Percentiles rank a stretch among this genome's conserved stretches.
phyloP scores from a whole-genome alignment of 1,140 invertebrate genomes.

The Listronotus bonariensis region DNA sequence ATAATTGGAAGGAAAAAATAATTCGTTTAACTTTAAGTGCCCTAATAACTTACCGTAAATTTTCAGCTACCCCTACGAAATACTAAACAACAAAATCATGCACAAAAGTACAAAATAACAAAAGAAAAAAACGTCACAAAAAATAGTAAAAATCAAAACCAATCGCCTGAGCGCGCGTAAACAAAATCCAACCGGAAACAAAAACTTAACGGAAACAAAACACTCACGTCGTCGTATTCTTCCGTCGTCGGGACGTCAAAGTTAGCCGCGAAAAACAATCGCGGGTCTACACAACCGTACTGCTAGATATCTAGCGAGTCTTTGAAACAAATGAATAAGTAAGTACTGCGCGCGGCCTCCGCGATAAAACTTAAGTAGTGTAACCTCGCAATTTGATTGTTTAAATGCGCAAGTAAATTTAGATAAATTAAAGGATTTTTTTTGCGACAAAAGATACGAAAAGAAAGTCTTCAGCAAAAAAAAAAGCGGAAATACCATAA shows the following conservation, averaged over 20 bases:
- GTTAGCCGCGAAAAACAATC: conserved; percentile 17
- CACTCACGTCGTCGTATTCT: conserved; percentile 14
- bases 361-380: conserved; percentile 11
- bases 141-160: neutral
- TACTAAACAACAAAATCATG: neutral
- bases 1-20: too few relatives aligned
- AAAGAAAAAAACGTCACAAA: neutral
- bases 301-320: conserved; percentile 33
- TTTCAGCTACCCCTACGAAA: conserved; percentile 7
- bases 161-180: neutral
- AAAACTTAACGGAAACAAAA: conserved; percentile 22
- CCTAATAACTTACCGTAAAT: conserved; percentile 2
- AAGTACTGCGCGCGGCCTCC: conserved; percentile 28
- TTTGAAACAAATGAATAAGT: conserved; percentile 34
- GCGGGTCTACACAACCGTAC: conserved; percentile 25
- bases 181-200: conserved; percentile 1
- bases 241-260: conserved; percentile 22
- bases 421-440: neutral
- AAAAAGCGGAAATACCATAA: too few relatives aligned
- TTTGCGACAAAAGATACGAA: too few relatives aligned
- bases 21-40: too few relatives aligned
- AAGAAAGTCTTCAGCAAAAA: too few relatives aligned
- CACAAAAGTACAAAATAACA: conserved; percentile 5
- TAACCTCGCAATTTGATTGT: conserved; percentile 6
- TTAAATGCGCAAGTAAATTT: neutral